Evolutionary conservation across 2,888 invertebrate genomes (phyloP), one percentile per base, ranked within the genome.

Genomic region (Eugnorisma glareosa): DNA sequence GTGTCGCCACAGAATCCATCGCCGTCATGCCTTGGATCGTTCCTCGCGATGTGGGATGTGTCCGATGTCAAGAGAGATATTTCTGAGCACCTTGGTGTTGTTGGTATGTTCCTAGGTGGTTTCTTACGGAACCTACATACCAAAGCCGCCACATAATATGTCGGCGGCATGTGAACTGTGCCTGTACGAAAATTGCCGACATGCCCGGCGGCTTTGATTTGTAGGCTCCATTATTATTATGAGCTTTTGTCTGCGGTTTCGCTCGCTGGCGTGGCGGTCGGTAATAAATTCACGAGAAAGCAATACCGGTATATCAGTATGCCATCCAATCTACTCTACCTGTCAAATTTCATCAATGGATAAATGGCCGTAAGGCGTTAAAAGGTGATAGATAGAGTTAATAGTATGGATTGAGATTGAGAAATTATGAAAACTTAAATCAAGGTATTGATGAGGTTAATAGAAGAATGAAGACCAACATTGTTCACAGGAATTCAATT

Each of bases 31-130:
- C 98, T 98, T 90, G 97, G 98, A 67, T 98, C 99, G 0, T 98
- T 99, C 94, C 95, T 98, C 83, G 98, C 99, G 31, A 99, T 99
- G 99, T 99, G 99, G 98, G 99, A 99, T 93, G 98, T 99, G n/a
- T 99, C 99, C 0, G 99, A 99, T 94, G 99, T 99, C 61, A 98
- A 98, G 86, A 97, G 98, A 82, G 99, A 99, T 93, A 98, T 99
- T 71, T 98, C 98, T 48, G 99, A 99, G 92, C 99, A 99, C 93
- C 97, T 99, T 76, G 98, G 98, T 28, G 99, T 99, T 78, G 98
- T 99, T 66, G 98, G 99, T 97, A 95, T 93, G 97, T 89, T 73
- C 51, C 35, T 61, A 54, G 15, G 45, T 48, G 13, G 3, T 40
- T 35, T 15, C 31, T n/a, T 51, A 18, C 3, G 59, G 1, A 61